phyloP scores from a whole-genome alignment of 2,113 vertebrate species.

The Cyanoliseus patagonus region DNA sequence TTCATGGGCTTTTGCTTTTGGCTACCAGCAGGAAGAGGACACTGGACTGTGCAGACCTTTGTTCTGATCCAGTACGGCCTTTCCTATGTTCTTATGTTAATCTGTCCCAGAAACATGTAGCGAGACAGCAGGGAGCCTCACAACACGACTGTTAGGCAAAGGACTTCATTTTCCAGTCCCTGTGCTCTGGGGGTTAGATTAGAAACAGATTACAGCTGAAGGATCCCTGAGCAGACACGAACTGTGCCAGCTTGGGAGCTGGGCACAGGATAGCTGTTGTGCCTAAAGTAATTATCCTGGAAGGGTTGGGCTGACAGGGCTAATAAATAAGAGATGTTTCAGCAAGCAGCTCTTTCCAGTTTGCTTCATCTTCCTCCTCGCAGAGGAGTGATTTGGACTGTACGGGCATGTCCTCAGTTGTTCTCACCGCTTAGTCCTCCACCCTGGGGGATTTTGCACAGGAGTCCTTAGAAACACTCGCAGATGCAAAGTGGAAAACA shows the following conservation, averaged over 20 bases:
- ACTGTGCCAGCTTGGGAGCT: conserved; percentile 3
- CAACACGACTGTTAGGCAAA: background rate
- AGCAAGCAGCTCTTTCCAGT: conserved; percentile 16
- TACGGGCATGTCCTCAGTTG: conserved; percentile 13
- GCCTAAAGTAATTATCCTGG: conserved; percentile 43
- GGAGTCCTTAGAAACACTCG: background rate
- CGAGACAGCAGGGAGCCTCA: background rate
- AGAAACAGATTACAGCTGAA: conserved; percentile 36
- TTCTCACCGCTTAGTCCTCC: conserved; percentile 27
- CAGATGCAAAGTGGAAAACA: conserved; percentile 6
- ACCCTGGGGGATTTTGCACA: background rate
- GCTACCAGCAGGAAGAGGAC: background rate
- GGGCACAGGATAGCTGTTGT: background rate
- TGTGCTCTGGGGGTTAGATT: background rate
- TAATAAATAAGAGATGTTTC: conserved; percentile 60
- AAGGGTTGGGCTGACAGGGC: background rate
- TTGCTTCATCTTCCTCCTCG: conserved; percentile 17
- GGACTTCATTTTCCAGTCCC: conserved; percentile 26
- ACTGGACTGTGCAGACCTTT: background rate
- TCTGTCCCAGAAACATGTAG: conserved; percentile 7
- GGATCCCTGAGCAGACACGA: background rate
- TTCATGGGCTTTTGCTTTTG: background rate
- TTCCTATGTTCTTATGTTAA: background rate
- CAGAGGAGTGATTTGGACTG: background rate
- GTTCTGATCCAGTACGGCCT: background rate